Evolutionary conservation across 92 coral and sea anemone species (phyloP), one percentile per base, ranked within the genome.

Genomic region (Metridium senile): DNA sequence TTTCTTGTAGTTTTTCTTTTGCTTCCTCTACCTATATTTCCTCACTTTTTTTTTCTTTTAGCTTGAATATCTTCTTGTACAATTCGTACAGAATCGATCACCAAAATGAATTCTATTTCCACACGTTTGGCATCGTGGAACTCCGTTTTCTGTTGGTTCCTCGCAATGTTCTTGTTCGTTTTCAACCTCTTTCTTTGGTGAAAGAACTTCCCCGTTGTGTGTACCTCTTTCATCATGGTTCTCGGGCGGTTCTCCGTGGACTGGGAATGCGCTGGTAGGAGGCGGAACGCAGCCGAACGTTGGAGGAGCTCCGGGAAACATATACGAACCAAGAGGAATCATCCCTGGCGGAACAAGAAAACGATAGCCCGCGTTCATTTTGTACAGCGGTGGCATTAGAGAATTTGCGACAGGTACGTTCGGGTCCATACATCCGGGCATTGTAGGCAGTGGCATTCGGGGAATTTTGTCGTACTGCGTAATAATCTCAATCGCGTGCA

Each of bases 401-500:
- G 59, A 73, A 45, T 75, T 45, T n/a, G 72, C 33, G 23, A 62
- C 83, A 19, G 78, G 80, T 1, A 33, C 61, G 1, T 43, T 79
- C 20, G 88, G 26, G 25, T 79, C 84, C 43, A 53, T 34, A 52
- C 69, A 19, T 7, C 23, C 74, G 13, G 88, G 84, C 20, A 77
- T 29, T 7, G 70, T 21, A 18, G 86, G 71, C 53, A 72, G 70
- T 10, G 82, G 75, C 13, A 61, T 47, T 26, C 74, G 83, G 17
- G 80, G 62, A 34, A 71, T 71, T 20, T 79, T 84, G 39, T 87
- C 88, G 27, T 84, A 87, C 26, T 90, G 91, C 13, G 93, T 80
- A 46, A 94, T 90, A 20, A 94, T 92, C 61, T 92, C 93, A 61
- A 94, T 92, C 8, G 98, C 98, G 43, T 94, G 98, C 6, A 94